Conservation (phyloP, 2,888 invertebrate genomes). For the Melinaea marsaeus region DNA sequence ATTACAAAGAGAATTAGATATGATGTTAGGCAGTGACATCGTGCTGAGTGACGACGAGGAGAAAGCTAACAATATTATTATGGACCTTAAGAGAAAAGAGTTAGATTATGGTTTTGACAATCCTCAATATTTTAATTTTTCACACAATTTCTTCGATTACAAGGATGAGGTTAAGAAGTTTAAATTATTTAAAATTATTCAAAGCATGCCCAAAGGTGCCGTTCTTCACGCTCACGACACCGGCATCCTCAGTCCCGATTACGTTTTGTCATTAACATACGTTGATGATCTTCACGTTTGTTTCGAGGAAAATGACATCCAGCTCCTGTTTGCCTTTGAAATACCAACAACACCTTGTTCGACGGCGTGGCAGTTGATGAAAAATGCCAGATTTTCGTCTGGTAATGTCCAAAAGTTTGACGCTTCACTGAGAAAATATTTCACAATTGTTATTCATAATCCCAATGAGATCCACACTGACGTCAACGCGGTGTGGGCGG, state of each 20-base stretch:
- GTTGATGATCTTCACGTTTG: constrained; percentile 79
- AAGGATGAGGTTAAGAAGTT: constrained; percentile 78
- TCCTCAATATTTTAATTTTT: constrained; percentile 77
- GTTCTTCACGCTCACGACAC: constrained; percentile 84
- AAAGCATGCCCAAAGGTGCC: constrained; percentile 86
- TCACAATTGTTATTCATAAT: constrained; percentile 77
- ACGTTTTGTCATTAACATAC: constrained; percentile 80
- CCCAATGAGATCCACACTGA: constrained; percentile 66
- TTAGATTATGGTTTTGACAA: constrained; percentile 64
- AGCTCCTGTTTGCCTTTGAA: constrained; percentile 52
- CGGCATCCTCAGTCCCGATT: constrained; percentile 79
- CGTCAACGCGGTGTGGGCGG: constrained; percentile 79
- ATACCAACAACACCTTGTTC: constrained; percentile 43
- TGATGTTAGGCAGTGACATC: constrained; percentile 75
- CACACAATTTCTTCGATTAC: constrained; percentile 82
- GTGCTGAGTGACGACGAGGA: constrained; percentile 71
- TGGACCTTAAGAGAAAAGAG: constrained; percentile 75
- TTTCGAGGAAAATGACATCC: constrained; percentile 44
- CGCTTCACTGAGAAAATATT: constrained; percentile 63
- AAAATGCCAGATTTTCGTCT: constrained; percentile 65
- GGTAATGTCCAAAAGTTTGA: constrained; percentile 75
- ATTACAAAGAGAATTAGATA: constrained; percentile 65
- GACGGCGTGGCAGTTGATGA: constrained; percentile 70
- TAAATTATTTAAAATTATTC: constrained; percentile 80
- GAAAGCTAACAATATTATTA: constrained; percentile 76